Base-by-base conservation (phyloP, 2,888 invertebrate genomes). In the Brassicogethes aeneus region DNA sequence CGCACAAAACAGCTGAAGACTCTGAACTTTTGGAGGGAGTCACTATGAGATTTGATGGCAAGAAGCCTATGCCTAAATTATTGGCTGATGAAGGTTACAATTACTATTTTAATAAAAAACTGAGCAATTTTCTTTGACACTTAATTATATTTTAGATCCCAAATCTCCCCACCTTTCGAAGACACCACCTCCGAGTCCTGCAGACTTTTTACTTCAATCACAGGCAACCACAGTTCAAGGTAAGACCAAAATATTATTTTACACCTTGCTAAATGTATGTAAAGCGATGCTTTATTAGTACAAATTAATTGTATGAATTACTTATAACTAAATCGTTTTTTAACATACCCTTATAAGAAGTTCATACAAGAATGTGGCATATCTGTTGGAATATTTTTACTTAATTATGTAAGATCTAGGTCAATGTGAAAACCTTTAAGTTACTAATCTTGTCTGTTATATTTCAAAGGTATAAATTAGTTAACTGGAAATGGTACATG, bases 131-230 rank as follows among this genome's bases (percentile, higher is more conserved):
- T n/a, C n/a, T n/a, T n/a, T n/a, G n/a, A n/a, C n/a, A n/a, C n/a
- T n/a, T n/a, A 47, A 13, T 15, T 13, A 8, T 36, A 7, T 68
- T 70, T 45, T 68, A 79, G 80, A 78, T 69, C 67, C 77, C 37
- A 67, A 68, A 54, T 75, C 74, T 45, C 76, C 80, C 41, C 78
- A 76, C 59, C 74, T 78, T 55, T 77, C 79, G 29, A 80, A 79
- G 62, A 82, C 82, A 44, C 82, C 81, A 46, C 82, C 81, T 37
- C 81, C 82, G 3, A 82, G 81, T 52, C 82, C 81, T 30, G 80
- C 81, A 40, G 81, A 81, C 63, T 73, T 82, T 57, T 72, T 70
- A 46, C 56, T 68, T 12, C 7, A 5, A 32, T 74, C 75, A 44
- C 63, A 70, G 48, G 75, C 61, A 56, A 54, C 73, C 61, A 48